Conservation (phyloP, 2,113 vertebrate genomes). For the Petaurus breviceps region DNA sequence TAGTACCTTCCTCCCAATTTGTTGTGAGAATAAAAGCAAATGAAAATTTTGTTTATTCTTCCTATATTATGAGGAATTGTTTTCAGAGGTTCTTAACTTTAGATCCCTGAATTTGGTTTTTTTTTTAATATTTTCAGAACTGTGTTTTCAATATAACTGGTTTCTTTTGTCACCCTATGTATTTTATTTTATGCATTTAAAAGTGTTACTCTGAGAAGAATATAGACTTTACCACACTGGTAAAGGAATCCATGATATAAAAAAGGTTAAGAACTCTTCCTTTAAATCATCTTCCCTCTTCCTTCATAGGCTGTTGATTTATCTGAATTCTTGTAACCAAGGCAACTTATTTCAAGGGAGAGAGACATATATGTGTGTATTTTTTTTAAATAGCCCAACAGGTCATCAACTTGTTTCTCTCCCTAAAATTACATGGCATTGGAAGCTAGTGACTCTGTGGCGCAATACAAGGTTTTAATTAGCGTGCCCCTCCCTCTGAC, state of each 20-base stretch:
- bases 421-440: neutral
- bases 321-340: slow-evolving; percentile 20
- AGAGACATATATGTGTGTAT: neutral
- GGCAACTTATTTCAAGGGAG: neutral
- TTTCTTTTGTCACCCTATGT: neutral
- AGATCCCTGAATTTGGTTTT: neutral
- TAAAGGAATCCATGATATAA: neutral
- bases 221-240: neutral
- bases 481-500: neutral
- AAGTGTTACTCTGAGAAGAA: neutral
- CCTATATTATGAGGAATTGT: neutral
- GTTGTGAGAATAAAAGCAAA: neutral
- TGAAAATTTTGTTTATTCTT: neutral
- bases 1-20: neutral
- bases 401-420: slow-evolving; percentile 38
- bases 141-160: neutral
- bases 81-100: neutral
- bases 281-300: neutral
- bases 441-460: neutral
- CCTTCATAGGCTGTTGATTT: neutral
- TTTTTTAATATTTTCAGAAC: neutral
- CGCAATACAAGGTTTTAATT: slow-evolving; percentile 9
- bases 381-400: neutral
- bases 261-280: neutral
- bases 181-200: neutral